These are phyloP conservation scores for Erithacus rubecula DNA, from an alignment of 2,797 vertebrate species.

Conservation along the genomic window DNA sequence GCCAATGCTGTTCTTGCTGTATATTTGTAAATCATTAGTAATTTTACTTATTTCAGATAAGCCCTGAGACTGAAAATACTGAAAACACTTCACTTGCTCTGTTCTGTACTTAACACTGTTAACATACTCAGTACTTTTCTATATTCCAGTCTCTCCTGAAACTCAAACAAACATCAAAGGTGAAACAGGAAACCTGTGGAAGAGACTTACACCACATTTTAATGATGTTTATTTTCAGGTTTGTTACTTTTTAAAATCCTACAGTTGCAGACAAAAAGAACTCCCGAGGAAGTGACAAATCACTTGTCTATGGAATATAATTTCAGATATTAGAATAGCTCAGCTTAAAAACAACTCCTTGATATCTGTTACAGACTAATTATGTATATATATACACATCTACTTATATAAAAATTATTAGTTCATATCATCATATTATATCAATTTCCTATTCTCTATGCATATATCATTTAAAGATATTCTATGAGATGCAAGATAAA, in stretches of 20 bases:
- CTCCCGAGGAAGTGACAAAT: constrained; percentile 36
- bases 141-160: constrained; percentile 29
- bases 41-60: constrained; percentile 24
- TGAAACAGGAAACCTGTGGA: constrained; percentile 22
- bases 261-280: background rate
- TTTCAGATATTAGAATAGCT: constrained; percentile 38
- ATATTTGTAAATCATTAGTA: background rate
- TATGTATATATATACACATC: background rate
- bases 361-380: constrained; percentile 13
- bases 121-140: background rate
- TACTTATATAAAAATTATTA: background rate
- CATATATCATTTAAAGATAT: background rate
- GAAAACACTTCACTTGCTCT: constrained; percentile 7
- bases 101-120: constrained; percentile 16
- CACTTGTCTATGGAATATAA: constrained; percentile 1
- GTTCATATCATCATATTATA: background rate
- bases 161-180: constrained; percentile 62
- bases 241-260: constrained; percentile 55
- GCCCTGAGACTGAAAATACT: background rate
- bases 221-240: constrained; percentile 55
- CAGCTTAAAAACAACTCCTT: constrained; percentile 22
- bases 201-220: constrained; percentile 47
- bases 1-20: background rate
- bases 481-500: background rate
- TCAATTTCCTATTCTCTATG: background rate